These are phyloP conservation scores for Rhabdomys pumilio DNA, from an alignment of 2,797 vertebrate species.

Conservation along the genomic window DNA sequence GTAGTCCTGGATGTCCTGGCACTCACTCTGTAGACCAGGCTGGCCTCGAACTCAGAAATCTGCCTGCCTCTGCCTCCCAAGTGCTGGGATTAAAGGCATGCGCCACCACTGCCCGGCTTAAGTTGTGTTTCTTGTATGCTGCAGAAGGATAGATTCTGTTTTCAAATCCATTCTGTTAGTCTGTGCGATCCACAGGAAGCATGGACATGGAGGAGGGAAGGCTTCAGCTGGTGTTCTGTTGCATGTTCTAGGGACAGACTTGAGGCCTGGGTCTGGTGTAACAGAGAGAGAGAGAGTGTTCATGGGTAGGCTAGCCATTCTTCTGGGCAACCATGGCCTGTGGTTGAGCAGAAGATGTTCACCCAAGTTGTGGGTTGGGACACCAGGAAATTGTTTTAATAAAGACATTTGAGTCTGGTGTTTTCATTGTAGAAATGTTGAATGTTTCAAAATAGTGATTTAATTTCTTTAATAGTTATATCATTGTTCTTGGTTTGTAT, in stretches of 20 bases:
- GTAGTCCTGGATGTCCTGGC: too few species aligned
- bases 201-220: background rate
- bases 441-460: conserved; percentile 70
- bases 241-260: background rate
- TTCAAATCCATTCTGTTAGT: background rate
- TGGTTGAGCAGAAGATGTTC: background rate
- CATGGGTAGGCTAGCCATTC: background rate
- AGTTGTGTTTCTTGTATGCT: background rate
- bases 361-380: background rate
- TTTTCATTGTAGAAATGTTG: conserved; percentile 48
- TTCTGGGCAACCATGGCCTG: background rate
- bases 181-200: background rate
- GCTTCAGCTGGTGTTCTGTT: background rate
- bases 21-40: too few species aligned
- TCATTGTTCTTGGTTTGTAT: conserved; percentile 44
- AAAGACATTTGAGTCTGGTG: conserved; percentile 62
- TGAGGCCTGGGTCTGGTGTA: background rate
- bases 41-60: too few species aligned
- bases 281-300: background rate
- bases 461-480: conserved; percentile 64
- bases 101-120: too few species aligned
- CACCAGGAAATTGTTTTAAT: conserved; percentile 58
- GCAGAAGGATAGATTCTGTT: background rate
- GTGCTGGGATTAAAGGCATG: too few species aligned
- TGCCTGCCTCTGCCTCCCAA: too few species aligned